Base-by-base conservation (phyloP, 2,113 vertebrate genomes). In the Reinhardtius hippoglossoides region DNA sequence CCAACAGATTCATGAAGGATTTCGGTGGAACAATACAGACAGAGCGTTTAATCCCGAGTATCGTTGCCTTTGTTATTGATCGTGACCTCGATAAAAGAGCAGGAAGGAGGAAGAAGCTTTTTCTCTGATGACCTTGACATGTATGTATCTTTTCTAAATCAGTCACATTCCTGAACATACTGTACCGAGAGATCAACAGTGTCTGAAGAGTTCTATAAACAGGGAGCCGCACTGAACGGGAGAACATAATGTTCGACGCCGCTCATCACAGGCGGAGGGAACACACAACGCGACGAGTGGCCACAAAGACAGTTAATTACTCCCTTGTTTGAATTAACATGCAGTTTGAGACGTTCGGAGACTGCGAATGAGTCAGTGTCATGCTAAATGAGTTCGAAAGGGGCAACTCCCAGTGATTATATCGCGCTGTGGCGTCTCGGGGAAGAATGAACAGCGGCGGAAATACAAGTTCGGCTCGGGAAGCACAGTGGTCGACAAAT, bases 401-500 rank as follows among this genome's bases (percentile, higher is more conserved):
- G 71, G 81, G 81, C 81, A 86, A 86, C 87, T 88, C 90, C 90
- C 90, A 77, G 64, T 84, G 59, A 87, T 88, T 90, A 83, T 42
- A 70, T 74, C 10, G 3, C 60, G 72, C 60, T 74, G 71, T 76
- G 74, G 59, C 76, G 71, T 69, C 26, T 56, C 52, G 9, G 46
- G 16, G 56, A 67, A 44, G 72, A 83, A 76, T 70, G 58, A 16
- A 20, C 57, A 13, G 50, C 52, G 50, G 42, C 27, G 31, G 58
- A 76, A 52, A 24, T 18, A 42, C 3, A 52, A 60, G 56, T 6
- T 24, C 6, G 50, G n/a, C 24, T 67, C 6, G 72, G 52, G 21
- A 35, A 77, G 23, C 13, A 24, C 16, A 63, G 16, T 6, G 46
- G 62, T 56, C 64, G n/a, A 71, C 31, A 63, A 75, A 48, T 54